Evolutionary conservation across 2,888 invertebrate genomes (phyloP), one percentile per base, ranked within the genome.

Genomic region (Aphidius colemani): DNA sequence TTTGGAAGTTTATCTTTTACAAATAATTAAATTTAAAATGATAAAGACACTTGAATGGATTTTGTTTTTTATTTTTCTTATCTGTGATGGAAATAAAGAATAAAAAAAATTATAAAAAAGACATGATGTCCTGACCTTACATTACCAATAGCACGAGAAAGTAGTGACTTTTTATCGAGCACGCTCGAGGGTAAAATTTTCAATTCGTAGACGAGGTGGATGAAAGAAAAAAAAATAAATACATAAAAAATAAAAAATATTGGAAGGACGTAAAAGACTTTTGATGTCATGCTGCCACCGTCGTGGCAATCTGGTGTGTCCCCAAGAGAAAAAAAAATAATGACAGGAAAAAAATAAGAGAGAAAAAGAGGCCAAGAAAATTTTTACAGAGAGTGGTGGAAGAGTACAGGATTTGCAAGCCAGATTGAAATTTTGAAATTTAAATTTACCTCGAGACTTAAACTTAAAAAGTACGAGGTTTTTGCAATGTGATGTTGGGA

Each of bases 391-490:
- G 30, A 30, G 30, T 30, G 5, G 5, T 30, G 5, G 72, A 69
- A 70, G 75, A 70, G 70, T 69, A 70, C 66, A 71, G 75, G 83
- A 85, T 85, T 84, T 84, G 85, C 84, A 84, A 84, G 77, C 84
- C 84, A 85, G 84, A 85, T 85, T 82, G 81, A 79, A 82, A 84
- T 84, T 85, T 84, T 84, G 83, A 84, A 84, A 83, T 85, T 84
- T 82, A 85, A 84, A 85, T 85, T 82, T 80, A 72, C 71, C 64
- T 72, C 67, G 76, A 67, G 78, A 79, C 77, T 80, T 74, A 74
- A 78, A 79, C 75, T 75, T 78, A 79, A 81, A 81, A 79, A 77
- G 77, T 76, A 70, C 71, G 67, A 70, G 72, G 72, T 30, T 30
- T 30, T 30, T 71, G 68, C 64, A 64, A 70, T 68, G 69, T 70